phyloP scores from a whole-genome alignment of 2,797 vertebrate species.

The Hybognathus amarus region DNA sequence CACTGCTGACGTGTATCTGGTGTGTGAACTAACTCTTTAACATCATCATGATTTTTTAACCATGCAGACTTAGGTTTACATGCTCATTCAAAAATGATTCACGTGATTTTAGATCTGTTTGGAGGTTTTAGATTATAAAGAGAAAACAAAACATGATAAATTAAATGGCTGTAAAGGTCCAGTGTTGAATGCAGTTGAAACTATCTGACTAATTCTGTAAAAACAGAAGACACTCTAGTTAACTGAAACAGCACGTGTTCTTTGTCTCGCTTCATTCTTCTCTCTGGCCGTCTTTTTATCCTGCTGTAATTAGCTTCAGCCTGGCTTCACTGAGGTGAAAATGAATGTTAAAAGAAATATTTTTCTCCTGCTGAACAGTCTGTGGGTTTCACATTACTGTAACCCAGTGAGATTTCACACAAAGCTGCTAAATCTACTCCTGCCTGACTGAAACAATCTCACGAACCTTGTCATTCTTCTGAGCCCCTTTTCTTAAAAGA shows the following conservation, averaged over 20 bases:
- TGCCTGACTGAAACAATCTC: neutral
- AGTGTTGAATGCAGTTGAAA: neutral
- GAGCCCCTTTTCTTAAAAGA: neutral
- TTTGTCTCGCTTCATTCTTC: neutral
- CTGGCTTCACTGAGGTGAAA: conserved; percentile 21
- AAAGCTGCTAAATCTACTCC: neutral
- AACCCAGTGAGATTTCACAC: conserved; percentile 8
- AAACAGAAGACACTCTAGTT: neutral
- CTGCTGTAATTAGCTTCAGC: conserved; percentile 6
- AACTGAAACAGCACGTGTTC: neutral
- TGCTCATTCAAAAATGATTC: neutral
- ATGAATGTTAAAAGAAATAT: conserved; percentile 14
- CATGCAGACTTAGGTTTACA: neutral
- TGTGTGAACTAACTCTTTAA: no score
- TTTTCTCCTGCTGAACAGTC: neutral
- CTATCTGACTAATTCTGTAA: neutral
- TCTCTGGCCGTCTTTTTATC: conserved; percentile 10
- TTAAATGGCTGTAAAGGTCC: neutral
- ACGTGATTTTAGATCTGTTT: neutral
- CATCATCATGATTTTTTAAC: no score
- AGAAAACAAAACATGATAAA: neutral
- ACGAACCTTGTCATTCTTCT: neutral
- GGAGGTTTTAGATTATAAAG: neutral
- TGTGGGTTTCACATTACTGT: neutral
- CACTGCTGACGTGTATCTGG: no score